Evolutionary conservation across 2,113 vertebrate species (phyloP), one percentile per base, ranked within the genome.

Genomic region (Gymnobelideus leadbeateri): DNA sequence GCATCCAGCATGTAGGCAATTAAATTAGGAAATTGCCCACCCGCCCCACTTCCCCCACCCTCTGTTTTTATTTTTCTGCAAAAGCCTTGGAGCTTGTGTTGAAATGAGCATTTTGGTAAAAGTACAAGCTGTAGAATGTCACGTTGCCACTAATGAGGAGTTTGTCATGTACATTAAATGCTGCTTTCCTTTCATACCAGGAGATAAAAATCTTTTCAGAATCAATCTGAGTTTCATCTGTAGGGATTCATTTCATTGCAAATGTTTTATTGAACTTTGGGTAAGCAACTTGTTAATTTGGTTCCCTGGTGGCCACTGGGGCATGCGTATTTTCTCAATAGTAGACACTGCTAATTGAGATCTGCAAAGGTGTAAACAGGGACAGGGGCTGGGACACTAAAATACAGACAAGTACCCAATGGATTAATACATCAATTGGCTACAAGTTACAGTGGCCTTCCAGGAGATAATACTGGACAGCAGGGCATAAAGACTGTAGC

Each of bases 231-330:
- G 90, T 96, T 95, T 95, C 94, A 91, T 96, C 93, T 95, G 52
- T 1, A 0, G 93, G 89, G 54, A 93, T 97, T 89, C 57, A 96
- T 89, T 53, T 89, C 53, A 52, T 95, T 7, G 23, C 96, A 92
- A 91, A 95, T 97, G 95, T 96, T 97, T 96, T 96, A 68, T 92
- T 96, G 95, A 97, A 96, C 94, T 96, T 96, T 55, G 89, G 61
- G 50, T 90, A 96, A 91, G 68, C 93, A 92, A 46, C 93, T 89
- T 68, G 94, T 94, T 96, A 90, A 96, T 95, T 95, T 0, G 19
- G 26, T 91, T 96, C 93, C 93, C 97, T 31, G 55, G 93, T 93
- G 92, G 94, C 92, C 31, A 37, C 54, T 46, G 93, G 95, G 91
- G 89, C 26, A 53, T 89, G 61, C 26, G 5, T 93, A 95, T 97